phyloP scores from a whole-genome alignment of 2,888 invertebrate genomes.

The Mythimna ferrago region DNA sequence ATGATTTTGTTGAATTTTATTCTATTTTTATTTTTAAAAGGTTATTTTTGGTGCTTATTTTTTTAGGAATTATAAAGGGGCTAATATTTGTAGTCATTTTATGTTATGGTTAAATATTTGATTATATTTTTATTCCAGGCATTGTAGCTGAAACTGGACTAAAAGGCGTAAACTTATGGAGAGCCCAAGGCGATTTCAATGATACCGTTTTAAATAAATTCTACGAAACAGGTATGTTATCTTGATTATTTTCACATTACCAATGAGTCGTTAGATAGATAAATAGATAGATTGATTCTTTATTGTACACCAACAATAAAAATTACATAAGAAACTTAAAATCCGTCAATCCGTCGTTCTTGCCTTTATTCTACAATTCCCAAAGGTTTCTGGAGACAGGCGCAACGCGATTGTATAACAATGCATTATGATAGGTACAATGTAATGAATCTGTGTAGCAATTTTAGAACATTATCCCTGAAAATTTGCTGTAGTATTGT shows the following conservation, averaged over 20 bases:
- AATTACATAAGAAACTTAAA: too few species aligned
- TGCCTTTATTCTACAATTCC: too few species aligned
- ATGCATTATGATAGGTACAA: too few species aligned
- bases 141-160: not conserved
- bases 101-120: not conserved
- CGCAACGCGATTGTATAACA: too few species aligned
- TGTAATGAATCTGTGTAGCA: too few species aligned
- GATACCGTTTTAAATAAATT: constrained; percentile 26
- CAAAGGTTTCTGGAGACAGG: too few species aligned
- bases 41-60: constrained; percentile 10
- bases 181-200: constrained; percentile 32
- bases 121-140: constrained; percentile 26
- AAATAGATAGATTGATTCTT: too few species aligned
- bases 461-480: too few species aligned
- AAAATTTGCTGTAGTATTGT: too few species aligned
- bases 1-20: constrained; percentile 36
- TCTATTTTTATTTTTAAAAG: constrained; percentile 26
- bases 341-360: too few species aligned
- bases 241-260: not conserved
- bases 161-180: constrained; percentile 38
- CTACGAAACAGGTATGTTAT: constrained; percentile 33
- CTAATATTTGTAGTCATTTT: not conserved
- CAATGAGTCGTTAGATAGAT: too few species aligned
- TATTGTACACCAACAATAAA: too few species aligned
- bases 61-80: not conserved